Percentiles rank a stretch among this genome's conserved stretches.
Evolutionary conservation across 2,888 invertebrate species (phyloP).

Genomic region (Toxonevra muliebris): DNA sequence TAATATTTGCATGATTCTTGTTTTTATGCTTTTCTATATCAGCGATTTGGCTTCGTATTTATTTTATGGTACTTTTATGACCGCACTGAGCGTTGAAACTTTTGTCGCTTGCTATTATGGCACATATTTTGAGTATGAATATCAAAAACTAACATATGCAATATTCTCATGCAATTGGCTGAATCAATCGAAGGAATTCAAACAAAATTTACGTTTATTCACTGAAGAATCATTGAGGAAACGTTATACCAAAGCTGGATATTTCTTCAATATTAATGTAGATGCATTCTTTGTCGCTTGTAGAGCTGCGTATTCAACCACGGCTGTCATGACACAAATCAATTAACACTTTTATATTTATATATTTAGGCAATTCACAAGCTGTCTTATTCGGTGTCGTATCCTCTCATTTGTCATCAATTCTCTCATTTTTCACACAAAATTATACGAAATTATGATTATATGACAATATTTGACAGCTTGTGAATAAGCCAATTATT

Average conservation of each 20-base stretch:
- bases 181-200: constrained; percentile 17
- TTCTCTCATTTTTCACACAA: no score
- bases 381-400: no score
- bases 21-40: constrained; percentile 27
- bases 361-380: no score
- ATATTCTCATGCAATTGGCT: constrained; percentile 34
- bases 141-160: constrained; percentile 18
- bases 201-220: constrained; percentile 23
- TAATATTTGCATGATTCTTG: constrained; percentile 23
- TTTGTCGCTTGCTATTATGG: constrained; percentile 33
- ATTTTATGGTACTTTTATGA: constrained; percentile 20
- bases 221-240: constrained; percentile 17
- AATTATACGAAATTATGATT: no score
- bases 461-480: no score
- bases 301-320: constrained; percentile 24
- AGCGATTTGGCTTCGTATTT: constrained; percentile 1
- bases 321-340: constrained; percentile 2
- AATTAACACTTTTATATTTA: no score
- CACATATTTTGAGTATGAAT: constrained; percentile 26
- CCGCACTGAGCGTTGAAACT: constrained; percentile 23
- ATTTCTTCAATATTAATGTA: constrained; percentile 26
- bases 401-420: no score
- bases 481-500: no score
- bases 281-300: constrained; percentile 24
- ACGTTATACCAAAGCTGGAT: neutral